phyloP scores from a whole-genome alignment of 2,113 vertebrate species.

The Ictidomys tridecemlineatus region DNA sequence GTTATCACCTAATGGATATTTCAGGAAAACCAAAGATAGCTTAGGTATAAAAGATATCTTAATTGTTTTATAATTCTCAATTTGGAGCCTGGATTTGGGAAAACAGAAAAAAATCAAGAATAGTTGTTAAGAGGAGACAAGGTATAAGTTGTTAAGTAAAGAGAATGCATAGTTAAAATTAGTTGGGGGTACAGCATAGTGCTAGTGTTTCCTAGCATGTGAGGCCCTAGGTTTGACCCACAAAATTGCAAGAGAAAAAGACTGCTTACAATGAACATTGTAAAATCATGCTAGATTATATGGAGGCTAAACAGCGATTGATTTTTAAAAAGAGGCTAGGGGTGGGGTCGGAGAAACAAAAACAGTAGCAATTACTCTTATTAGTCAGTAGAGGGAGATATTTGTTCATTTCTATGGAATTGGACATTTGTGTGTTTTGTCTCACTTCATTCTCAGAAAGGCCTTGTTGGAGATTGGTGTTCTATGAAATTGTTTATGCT shows the following conservation, averaged over 20 bases:
- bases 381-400: constrained; percentile 5
- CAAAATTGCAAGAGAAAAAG: neutral
- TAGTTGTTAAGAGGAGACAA: constrained; percentile 19
- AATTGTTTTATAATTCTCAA: constrained; percentile 6
- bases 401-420: neutral
- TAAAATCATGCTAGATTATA: neutral
- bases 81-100: neutral
- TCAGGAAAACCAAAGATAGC: neutral
- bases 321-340: too few species aligned
- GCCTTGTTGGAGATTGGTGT: neutral
- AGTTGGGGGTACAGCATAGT: neutral
- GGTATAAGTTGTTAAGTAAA: neutral
- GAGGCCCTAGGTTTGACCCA: neutral
- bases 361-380: neutral
- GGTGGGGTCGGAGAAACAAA: neutral
- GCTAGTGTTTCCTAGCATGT: neutral
- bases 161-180: neutral
- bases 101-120: neutral
- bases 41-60: constrained; percentile 13
- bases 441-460: neutral
- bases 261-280: neutral
- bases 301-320: neutral
- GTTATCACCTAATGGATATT: neutral
- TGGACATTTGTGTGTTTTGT: neutral
- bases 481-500: neutral